These are phyloP conservation scores for Promerops cafer DNA, from an alignment of 2,113 vertebrate genomes.

Conservation along the genomic window DNA sequence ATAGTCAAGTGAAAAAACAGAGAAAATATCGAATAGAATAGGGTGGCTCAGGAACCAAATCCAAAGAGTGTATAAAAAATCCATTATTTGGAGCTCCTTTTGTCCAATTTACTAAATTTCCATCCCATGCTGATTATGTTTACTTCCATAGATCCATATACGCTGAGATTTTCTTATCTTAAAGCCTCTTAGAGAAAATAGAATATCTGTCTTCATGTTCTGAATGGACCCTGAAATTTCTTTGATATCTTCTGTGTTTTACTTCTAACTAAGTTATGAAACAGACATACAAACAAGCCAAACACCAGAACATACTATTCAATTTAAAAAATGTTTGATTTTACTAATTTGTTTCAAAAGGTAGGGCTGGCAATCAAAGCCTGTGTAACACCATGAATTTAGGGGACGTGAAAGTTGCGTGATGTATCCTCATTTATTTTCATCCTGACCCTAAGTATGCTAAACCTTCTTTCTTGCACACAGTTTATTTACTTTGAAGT, in stretches of 20 bases:
- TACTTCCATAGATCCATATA: background rate
- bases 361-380: background rate
- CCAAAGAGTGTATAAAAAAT: background rate
- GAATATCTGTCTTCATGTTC: background rate
- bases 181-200: background rate
- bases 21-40: background rate
- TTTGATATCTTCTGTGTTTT: background rate
- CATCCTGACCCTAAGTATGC: background rate
- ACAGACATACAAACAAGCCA: background rate
- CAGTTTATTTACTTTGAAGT: background rate
- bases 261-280: background rate
- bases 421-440: background rate
- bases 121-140: background rate
- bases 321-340: background rate
- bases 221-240: background rate
- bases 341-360: background rate
- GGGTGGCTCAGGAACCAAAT: background rate
- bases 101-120: background rate
- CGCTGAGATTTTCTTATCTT: background rate
- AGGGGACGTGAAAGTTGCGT: background rate
- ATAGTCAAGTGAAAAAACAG: background rate
- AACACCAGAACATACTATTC: background rate
- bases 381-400: background rate
- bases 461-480: background rate
- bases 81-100: background rate